Base-by-base conservation (phyloP, 2,888 invertebrate species). In the Aphidoletes aphidimyza region DNA sequence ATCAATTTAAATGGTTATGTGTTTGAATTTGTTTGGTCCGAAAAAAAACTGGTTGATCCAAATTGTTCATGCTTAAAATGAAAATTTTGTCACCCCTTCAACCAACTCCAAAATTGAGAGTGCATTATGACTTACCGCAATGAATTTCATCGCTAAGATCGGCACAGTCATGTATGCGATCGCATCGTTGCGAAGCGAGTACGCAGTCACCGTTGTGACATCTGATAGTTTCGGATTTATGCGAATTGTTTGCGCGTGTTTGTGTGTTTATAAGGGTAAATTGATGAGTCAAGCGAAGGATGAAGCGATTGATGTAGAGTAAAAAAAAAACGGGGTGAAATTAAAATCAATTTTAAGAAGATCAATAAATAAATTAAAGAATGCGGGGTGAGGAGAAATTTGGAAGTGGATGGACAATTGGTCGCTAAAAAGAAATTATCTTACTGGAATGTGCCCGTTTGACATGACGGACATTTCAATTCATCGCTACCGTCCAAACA, bases 141-240 rank as follows among this genome's bases (percentile, higher is more conserved):
- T 91, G 90, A 26, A 89, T 89, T 88, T 94, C 94, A 87, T 94
- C 94, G 87, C 93, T 93, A 39, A 91, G 92, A 86, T 91, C 92
- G 86, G 90, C 89, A 88, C 93, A 93, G 87, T 93, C 92, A 3
- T 84, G 84, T 19, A 87, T 86, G 83, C 89, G 89, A 88, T 95
- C 92, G 89, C 94, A 94, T 84, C 90, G 90, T 88, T 91, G 91
- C 87, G 90, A 90, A 87, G 89, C 88, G 86, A 91, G 91, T 86
- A 94, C 92, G 90, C 94, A 94, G 89, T 91, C 90, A 88, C 93
- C 93, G 89, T 92, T 92, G 88, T 91, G 90, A 90, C 94, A 90
- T 87, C 90, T 90, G 86, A 30, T n/a, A n/a, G n/a, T n/a, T 84
- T 78, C 39, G 84, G 78, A 78, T 42, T 83, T 83, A 54, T 9